Conservation (phyloP, 1,140 invertebrate genomes). For the Sitophilus oryzae region DNA sequence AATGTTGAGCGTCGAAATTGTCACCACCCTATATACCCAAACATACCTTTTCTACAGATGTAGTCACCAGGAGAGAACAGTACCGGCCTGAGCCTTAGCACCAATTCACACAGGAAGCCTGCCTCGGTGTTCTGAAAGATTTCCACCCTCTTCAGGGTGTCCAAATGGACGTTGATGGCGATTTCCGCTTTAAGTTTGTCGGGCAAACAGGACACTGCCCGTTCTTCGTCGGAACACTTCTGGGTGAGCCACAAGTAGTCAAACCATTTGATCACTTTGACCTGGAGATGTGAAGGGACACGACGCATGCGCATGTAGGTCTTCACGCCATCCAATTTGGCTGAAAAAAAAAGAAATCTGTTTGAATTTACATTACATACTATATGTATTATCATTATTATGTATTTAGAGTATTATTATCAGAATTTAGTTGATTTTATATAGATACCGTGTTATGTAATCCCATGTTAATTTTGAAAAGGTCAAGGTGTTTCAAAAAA, state of each 20-base stretch:
- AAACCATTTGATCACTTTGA: constrained; percentile 99
- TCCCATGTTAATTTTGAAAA: too few species aligned
- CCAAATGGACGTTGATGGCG: constrained; percentile 97
- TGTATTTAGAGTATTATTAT: too few species aligned
- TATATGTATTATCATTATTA: too few species aligned
- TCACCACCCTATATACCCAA: too few species aligned
- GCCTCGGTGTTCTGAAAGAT: constrained; percentile 99
- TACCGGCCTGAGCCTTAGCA: constrained; percentile 87
- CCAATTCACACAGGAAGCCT: constrained; percentile 95
- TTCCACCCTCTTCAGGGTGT: constrained; percentile 95
- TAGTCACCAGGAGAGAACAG: constrained; percentile 97
- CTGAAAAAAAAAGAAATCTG: constrained; percentile 56
- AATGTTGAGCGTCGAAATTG: too few species aligned
- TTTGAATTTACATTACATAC: background rate
- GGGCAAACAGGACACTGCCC: constrained; percentile 87
- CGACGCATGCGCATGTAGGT: constrained; percentile 96
- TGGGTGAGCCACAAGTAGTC: constrained; percentile 98
- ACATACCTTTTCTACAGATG: constrained; percentile 94
- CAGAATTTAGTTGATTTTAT: too few species aligned
- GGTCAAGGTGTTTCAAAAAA: too few species aligned
- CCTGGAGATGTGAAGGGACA: constrained; percentile 90
- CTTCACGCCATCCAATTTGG: constrained; percentile 95
- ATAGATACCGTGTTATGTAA: too few species aligned
- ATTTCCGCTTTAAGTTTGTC: constrained; percentile 98
- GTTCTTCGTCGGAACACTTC: constrained; percentile 96